Conservation (phyloP, 92 coral and sea anemone genomes). For the Palythoa caribaeorum region DNA sequence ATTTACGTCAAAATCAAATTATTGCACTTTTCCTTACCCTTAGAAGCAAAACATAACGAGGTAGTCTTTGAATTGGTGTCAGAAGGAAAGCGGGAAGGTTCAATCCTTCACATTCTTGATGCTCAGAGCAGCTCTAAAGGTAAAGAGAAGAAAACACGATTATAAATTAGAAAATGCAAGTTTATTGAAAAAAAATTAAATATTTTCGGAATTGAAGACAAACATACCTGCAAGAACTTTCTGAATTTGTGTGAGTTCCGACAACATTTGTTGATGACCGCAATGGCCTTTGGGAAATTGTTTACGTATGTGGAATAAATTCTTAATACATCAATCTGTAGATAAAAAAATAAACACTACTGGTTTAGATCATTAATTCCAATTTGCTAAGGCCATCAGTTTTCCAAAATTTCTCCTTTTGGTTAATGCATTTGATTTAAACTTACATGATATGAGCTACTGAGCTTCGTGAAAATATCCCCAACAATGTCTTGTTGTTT, state of each 20-base stretch:
- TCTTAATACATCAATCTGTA: slow-evolving; percentile 91
- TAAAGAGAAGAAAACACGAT: background rate
- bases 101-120: slow-evolving; percentile 89
- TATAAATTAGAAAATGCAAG: background rate
- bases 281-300: slow-evolving; percentile 96
- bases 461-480: slow-evolving; percentile 94
- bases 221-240: slow-evolving; percentile 83
- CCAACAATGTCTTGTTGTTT: slow-evolving; percentile 94
- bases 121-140: slow-evolving; percentile 78
- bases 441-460: slow-evolving; percentile 98
- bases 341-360: background rate
- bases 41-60: slow-evolving; percentile 93
- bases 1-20: background rate
- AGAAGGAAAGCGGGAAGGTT: slow-evolving; percentile 92
- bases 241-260: slow-evolving; percentile 92
- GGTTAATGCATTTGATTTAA: background rate
- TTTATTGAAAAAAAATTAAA: background rate
- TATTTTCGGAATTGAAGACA: background rate
- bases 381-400: too few relatives aligned
- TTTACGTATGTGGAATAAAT: slow-evolving; percentile 95
- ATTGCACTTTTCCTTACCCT: slow-evolving; percentile 66
- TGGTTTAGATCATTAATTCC: too few relatives aligned
- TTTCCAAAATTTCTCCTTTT: too few relatives aligned
- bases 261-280: slow-evolving; percentile 89
- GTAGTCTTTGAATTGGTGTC: slow-evolving; percentile 96